These are phyloP conservation scores for Caenorhabditis zanzibari DNA, from an alignment of 2,888 invertebrate species.

Conservation along the genomic window DNA sequence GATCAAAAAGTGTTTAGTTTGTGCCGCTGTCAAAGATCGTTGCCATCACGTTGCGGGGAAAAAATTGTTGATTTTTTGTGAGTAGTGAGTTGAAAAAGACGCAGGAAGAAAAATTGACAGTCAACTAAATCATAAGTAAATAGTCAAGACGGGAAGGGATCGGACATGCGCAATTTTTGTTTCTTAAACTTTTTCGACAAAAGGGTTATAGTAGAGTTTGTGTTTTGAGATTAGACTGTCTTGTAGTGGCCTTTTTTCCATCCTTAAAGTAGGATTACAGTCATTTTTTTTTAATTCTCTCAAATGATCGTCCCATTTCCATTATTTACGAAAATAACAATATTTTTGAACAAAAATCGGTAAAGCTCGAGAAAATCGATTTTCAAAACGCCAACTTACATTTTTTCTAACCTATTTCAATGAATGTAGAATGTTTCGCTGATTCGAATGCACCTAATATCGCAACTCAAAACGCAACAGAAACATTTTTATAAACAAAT, in stretches of 20 bases:
- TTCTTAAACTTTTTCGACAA: slow-evolving; percentile 5
- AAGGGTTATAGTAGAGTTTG: neutral
- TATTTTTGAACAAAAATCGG: no score
- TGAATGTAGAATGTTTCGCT: no score
- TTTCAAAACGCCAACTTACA: no score
- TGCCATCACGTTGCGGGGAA: slow-evolving; percentile 32
- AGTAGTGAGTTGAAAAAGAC: neutral
- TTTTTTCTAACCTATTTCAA: no score
- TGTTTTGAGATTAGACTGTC: neutral
- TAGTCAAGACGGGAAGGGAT: slow-evolving; percentile 46
- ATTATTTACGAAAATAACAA: no score
- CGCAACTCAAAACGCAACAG: no score
- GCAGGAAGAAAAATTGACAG: slow-evolving; percentile 31
- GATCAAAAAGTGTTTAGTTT: slow-evolving; percentile 57
- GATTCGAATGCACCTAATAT: no score
- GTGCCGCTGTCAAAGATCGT: slow-evolving; percentile 43
- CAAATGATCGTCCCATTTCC: no score
- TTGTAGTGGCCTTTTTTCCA: neutral
- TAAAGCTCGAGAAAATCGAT: no score
- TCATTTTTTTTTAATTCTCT: no score
- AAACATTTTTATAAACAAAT: no score
- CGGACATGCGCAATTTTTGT: slow-evolving; percentile 54
- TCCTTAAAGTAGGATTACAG: no score
- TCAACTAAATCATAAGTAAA: slow-evolving; percentile 60
- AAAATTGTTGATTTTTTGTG: slow-evolving; percentile 44